Percentiles rank a stretch among this genome's conserved stretches.
Evolutionary conservation across 2,113 vertebrate genomes (phyloP).

Genomic region (Ranitomeya imitator): DNA sequence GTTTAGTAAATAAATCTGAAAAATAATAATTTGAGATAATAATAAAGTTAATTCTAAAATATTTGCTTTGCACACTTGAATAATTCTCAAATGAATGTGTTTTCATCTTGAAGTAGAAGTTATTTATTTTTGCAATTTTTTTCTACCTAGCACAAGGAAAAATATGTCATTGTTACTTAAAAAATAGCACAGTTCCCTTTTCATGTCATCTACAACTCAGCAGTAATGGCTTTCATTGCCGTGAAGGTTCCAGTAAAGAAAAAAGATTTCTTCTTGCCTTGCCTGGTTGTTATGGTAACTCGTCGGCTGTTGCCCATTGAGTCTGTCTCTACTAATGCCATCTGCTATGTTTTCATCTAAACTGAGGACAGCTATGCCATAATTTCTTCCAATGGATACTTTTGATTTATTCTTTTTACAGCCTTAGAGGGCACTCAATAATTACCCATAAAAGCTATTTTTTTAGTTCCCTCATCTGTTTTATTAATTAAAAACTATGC

Average conservation of each 20-base stretch:
- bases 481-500: not conserved
- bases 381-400: not conserved
- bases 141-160: not conserved
- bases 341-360: constrained; percentile 9
- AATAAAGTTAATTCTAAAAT: not conserved
- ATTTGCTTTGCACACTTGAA: not conserved
- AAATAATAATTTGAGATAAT: not conserved
- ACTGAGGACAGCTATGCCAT: not conserved
- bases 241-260: constrained; percentile 24
- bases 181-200: not conserved
- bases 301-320: constrained; percentile 16
- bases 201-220: not conserved
- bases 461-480: not conserved
- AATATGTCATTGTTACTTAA: not conserved
- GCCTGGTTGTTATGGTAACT: constrained; percentile 34
- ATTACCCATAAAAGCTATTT: not conserved
- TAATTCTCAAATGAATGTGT: not conserved
- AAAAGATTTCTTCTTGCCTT: constrained; percentile 9
- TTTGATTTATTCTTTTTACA: not conserved
- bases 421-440: not conserved
- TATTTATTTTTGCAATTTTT: not conserved
- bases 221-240: not conserved
- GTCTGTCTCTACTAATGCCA: constrained; percentile 21
- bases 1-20: too few species aligned
- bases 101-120: not conserved